These are phyloP conservation scores for Drosophila tani DNA, from an alignment of 1,140 invertebrate species.

Conservation along the genomic window DNA sequence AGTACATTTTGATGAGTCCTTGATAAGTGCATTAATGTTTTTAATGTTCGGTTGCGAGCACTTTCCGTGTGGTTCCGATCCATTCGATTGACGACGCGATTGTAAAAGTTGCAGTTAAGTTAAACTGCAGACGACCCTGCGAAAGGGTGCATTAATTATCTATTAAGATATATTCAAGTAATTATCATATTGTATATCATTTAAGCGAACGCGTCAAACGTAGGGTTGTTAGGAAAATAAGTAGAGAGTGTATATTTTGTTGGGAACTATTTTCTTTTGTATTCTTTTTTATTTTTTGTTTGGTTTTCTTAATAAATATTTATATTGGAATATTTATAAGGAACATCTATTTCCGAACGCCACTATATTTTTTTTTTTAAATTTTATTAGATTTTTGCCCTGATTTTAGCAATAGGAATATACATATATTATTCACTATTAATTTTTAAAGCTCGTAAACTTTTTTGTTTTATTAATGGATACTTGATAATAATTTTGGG, in stretches of 20 bases:
- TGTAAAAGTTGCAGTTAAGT: slow-evolving; percentile 11
- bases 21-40: neutral
- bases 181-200: slow-evolving; percentile 17
- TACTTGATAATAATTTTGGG: too few relatives aligned
- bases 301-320: neutral
- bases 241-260: neutral
- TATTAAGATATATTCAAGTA: slow-evolving; percentile 12
- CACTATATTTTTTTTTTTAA: too few relatives aligned
- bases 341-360: too few relatives aligned
- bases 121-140: slow-evolving; percentile 1
- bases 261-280: neutral
- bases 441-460: too few relatives aligned
- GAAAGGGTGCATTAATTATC: slow-evolving; percentile 21
- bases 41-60: neutral
- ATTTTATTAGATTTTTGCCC: too few relatives aligned
- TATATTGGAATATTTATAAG: too few relatives aligned
- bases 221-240: neutral
- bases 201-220: neutral
- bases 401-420: too few relatives aligned
- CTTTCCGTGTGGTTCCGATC: slow-evolving; percentile 12
- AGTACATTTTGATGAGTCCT: slow-evolving; percentile 9
- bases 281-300: neutral
- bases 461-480: too few relatives aligned
- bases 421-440: too few relatives aligned
- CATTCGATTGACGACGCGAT: slow-evolving; percentile 15